phyloP scores from a whole-genome alignment of 2,888 invertebrate species.

The Mythimna albipuncta region DNA sequence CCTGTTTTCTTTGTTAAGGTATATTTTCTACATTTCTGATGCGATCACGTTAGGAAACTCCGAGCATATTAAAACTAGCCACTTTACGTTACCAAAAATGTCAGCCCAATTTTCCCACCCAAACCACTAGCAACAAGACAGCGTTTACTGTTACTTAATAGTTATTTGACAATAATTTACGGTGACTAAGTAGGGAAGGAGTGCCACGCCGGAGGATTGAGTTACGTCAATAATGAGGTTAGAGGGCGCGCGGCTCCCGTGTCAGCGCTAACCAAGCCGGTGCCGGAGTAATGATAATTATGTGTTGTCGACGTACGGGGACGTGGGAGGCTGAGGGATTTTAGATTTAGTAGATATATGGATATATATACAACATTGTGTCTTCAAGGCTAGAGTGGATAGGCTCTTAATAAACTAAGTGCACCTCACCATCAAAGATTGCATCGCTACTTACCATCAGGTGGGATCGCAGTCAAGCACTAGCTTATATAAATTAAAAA shows the following conservation, averaged over 20 bases:
- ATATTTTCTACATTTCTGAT: no score
- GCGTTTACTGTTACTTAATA: conserved; percentile 64
- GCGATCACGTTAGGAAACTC: no score
- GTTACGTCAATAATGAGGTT: conserved; percentile 81
- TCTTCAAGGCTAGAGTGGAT: no score
- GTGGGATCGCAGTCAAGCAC: no score
- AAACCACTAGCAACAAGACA: conserved; percentile 37
- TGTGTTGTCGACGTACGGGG: conserved; percentile 36
- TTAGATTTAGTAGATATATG: background rate
- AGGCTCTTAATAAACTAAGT: no score
- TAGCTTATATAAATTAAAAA: no score
- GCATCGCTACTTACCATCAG: no score
- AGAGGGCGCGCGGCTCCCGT: conserved; percentile 68
- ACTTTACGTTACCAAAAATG: background rate
- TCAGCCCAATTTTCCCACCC: conserved; percentile 16
- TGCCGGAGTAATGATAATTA: conserved; percentile 54
- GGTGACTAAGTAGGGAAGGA: conserved; percentile 64
- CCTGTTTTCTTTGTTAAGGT: no score
- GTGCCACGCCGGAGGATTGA: conserved; percentile 68
- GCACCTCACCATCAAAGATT: no score
- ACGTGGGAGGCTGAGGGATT: conserved; percentile 7
- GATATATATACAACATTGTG: no score
- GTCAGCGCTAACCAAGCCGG: conserved; percentile 61
- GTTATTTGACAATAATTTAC: conserved; percentile 70
- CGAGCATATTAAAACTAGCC: no score